Base-by-base conservation (phyloP, 2,113 vertebrate species). In the Tursiops truncatus region DNA sequence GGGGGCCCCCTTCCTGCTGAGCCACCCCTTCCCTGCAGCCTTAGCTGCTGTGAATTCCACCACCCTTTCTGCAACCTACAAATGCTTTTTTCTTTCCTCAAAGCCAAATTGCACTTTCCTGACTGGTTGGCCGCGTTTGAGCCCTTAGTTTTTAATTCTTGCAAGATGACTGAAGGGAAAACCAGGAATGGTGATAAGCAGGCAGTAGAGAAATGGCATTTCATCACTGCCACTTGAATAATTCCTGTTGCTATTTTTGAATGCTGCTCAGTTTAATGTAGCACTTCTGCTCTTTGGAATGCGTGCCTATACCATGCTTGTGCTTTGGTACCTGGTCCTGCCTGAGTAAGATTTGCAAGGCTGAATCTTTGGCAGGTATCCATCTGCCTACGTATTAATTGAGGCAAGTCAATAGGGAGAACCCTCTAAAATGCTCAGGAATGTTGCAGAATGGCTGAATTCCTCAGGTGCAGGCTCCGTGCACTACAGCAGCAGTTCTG, bases 231-330 rank as follows among this genome's bases (percentile, higher is more conserved):
- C 68, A 80, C 47, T 89, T 36, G 44, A 82, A 62, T 91, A 94
- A 89, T 76, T 58, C 20, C 63, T 82, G 26, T 84, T 89, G 38
- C 81, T 94, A 44, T 95, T 97, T 96, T 93, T 10, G 96, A 94
- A 63, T 41, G 18, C 70, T 79, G 23, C 50, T 68, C 26, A 18
- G 68, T 41, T 68, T 91, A 58, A 56, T 44, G 25, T 47, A 70
- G 13, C 21, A 12, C 79, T 86, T 79, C n/a, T 94, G 58, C 79
- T 91, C 3, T 68, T 85, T 23, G 26, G 3, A 60, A 18, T 41
- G 21, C 28, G 58, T 3, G 21, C 68, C 15, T 77, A 0, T 63
- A 17, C 60, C 91, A 2, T 60, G 23, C 28, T 62, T 31, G 15
- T 67, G 56, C 47, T 21, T 20, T 63, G 63, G 14, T 50, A 1